Evolutionary conservation across 30 jellyfish, hydroid and myxozoan genomes (phyloP).

Genomic region (Nemopilema nomurai): DNA sequence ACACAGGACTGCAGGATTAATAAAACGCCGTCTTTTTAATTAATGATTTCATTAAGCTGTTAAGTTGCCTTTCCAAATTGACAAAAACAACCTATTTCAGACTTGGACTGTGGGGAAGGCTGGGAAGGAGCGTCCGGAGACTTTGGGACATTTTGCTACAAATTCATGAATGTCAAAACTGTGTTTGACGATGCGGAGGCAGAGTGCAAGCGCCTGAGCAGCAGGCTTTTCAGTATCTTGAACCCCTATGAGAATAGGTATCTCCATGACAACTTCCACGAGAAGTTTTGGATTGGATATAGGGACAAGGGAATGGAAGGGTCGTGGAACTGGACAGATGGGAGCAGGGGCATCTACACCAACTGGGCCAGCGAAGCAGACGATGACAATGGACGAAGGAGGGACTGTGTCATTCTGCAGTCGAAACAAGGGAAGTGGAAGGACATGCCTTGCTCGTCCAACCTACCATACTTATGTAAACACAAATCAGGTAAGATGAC

Average conservation of each 20-base stretch:
- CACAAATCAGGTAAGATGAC: constrained; percentile 69
- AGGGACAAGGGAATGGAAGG: constrained; percentile 93
- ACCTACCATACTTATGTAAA: constrained; percentile 76
- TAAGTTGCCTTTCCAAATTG: too few species aligned
- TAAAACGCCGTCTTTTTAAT: neutral
- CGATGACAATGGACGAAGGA: constrained; percentile 72
- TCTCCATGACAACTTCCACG: constrained; percentile 87
- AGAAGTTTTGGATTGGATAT: constrained; percentile 95
- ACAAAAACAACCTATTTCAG: too few species aligned
- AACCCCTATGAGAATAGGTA: constrained; percentile 95
- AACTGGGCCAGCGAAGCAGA: constrained; percentile 95
- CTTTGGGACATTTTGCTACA: constrained; percentile 97
- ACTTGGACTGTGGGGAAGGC: constrained; percentile 95
- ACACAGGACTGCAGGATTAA: neutral
- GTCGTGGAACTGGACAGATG: constrained; percentile 96
- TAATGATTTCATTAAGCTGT: too few species aligned
- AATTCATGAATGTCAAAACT: constrained; percentile 77
- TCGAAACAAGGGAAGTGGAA: constrained; percentile 90
- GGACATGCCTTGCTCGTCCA: constrained; percentile 79
- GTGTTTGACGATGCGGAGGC: constrained; percentile 92
- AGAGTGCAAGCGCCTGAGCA: constrained; percentile 75
- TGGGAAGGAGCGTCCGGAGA: constrained; percentile 99
- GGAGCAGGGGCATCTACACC: constrained; percentile 83
- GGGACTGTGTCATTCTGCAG: constrained; percentile 86
- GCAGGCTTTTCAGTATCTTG: constrained; percentile 82